Evolutionary conservation across 2,113 vertebrate genomes (phyloP).

Genomic region (Dinomys branickii): DNA sequence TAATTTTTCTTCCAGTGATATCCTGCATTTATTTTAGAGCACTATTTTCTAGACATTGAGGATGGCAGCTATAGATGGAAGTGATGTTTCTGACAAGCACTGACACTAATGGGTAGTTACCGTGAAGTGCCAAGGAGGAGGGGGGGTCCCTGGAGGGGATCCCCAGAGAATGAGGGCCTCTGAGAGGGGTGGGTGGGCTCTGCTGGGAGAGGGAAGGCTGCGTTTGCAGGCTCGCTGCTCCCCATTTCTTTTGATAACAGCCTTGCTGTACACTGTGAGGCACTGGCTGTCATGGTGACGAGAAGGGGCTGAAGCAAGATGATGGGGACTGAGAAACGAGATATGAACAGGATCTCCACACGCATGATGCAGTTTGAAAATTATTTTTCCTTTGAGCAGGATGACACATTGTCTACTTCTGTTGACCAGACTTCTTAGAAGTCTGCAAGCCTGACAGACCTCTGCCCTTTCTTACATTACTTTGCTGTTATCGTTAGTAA

Average conservation of each 20-base stretch:
- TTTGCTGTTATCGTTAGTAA: neutral
- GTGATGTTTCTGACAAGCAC: constrained; percentile 33
- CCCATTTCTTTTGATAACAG: neutral
- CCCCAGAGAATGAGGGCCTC: neutral
- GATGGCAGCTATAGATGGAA: neutral
- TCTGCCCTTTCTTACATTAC: neutral
- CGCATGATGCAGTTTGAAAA: neutral
- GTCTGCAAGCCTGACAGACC: neutral
- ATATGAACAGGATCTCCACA: neutral
- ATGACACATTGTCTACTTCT: neutral
- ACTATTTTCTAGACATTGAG: neutral
- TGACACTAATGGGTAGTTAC: constrained; percentile 1
- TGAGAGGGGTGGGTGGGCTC: neutral
- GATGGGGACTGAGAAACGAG: neutral
- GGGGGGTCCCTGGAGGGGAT: neutral
- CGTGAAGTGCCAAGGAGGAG: neutral
- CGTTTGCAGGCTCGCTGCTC: neutral
- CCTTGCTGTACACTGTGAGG: neutral
- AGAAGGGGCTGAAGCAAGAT: neutral
- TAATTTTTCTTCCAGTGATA: neutral
- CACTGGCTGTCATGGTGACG: neutral
- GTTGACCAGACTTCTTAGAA: neutral
- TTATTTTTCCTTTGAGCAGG: neutral
- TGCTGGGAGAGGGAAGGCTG: neutral
- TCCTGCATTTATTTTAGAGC: neutral